A percentile compares a stretch with the other conserved stretches of the same genome.
phyloP scores from a whole-genome alignment of 35 echinoderm and acorn worm species.

The Heliocidaris tuberculata region DNA sequence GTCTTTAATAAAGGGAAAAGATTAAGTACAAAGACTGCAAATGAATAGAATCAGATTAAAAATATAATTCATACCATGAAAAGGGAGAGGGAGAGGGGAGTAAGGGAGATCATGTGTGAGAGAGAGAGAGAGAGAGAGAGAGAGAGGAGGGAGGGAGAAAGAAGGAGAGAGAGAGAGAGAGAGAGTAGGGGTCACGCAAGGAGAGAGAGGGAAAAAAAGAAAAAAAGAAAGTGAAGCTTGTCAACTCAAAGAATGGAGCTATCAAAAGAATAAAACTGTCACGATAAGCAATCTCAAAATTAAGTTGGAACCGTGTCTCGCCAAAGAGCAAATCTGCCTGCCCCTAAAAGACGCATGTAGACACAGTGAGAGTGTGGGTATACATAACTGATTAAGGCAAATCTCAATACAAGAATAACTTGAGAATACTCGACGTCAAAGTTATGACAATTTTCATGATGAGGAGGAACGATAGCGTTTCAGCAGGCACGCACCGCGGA shows the following conservation, averaged over 20 bases:
- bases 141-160: not conserved
- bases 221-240: not conserved
- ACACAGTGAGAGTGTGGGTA: conserved; percentile 14
- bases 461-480: not conserved
- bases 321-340: not conserved
- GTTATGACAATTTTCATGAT: conserved; percentile 45
- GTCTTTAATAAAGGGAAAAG: not conserved
- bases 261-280: conserved; percentile 5
- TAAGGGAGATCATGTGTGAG: too few relatives aligned
- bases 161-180: not conserved
- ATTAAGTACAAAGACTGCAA: not conserved
- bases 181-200: too few relatives aligned
- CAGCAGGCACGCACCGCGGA: conserved; percentile 18
- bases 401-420: conserved; percentile 27
- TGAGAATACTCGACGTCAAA: conserved; percentile 24
- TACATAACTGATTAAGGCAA: conserved; percentile 53
- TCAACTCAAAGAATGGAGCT: not conserved
- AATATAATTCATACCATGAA: not conserved
- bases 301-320: not conserved
- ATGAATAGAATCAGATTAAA: not conserved
- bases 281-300: not conserved
- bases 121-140: not conserved
- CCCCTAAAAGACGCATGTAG: not conserved
- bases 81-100: too few relatives aligned
- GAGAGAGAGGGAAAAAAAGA: not conserved